Evolutionary conservation across 2,113 vertebrate species (phyloP).

Genomic region (Piliocolobus tephrosceles): DNA sequence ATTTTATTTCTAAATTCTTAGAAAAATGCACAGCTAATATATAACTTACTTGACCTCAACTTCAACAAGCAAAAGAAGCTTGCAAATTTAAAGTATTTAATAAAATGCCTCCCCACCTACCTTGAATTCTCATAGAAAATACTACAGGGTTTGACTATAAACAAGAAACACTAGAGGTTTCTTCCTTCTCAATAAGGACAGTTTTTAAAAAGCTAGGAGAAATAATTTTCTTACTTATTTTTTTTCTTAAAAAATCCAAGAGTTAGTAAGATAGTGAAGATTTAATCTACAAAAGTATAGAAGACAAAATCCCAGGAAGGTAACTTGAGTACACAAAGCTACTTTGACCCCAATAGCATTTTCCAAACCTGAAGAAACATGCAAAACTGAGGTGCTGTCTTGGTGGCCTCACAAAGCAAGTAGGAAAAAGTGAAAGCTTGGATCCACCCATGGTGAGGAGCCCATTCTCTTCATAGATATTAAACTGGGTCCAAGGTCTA

Average conservation of each 20-base stretch:
- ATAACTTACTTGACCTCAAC: neutral
- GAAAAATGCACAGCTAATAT: neutral
- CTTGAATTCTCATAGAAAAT: neutral
- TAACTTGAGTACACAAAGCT: neutral
- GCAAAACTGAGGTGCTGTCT: neutral
- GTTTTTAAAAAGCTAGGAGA: neutral
- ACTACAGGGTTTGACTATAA: neutral
- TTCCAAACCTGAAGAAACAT: neutral
- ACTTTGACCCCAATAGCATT: neutral
- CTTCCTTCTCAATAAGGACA: neutral
- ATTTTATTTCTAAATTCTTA: conserved; percentile 29
- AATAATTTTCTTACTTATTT: neutral
- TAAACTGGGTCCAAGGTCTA: neutral
- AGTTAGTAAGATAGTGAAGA: neutral
- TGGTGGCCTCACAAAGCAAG: neutral
- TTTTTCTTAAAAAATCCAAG: neutral
- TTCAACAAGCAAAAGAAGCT: neutral
- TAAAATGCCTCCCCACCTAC: neutral
- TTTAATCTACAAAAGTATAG: neutral
- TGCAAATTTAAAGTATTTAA: neutral
- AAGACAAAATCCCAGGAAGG: neutral
- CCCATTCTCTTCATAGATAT: neutral
- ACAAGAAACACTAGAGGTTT: neutral
- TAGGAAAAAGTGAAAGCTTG: neutral
- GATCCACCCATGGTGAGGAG: neutral